phyloP scores from a whole-genome alignment of 2,113 vertebrate genomes.

The Psephotus haematonotus region DNA sequence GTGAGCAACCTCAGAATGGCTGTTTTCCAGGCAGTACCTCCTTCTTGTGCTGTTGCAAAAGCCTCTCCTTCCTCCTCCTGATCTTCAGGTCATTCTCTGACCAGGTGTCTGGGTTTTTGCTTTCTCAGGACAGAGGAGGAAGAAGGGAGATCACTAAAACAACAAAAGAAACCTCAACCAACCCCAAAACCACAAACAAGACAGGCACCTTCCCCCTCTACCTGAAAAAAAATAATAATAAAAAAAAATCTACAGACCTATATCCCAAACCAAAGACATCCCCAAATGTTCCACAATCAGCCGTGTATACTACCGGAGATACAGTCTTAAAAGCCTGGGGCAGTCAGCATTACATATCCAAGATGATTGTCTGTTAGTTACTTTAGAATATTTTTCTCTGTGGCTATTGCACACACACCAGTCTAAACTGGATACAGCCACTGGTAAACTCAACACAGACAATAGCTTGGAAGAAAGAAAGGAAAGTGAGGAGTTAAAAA shows the following conservation, averaged over 20 bases:
- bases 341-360: background rate
- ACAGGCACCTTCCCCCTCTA: background rate
- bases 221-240: background rate
- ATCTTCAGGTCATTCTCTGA: background rate
- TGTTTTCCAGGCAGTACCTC: background rate
- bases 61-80: background rate
- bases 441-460: background rate
- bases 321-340: background rate
- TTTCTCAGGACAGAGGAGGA: background rate
- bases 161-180: background rate
- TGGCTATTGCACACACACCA: background rate
- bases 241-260: background rate
- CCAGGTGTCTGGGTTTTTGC: background rate
- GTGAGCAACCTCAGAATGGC: background rate
- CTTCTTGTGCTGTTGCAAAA: background rate
- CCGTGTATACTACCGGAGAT: rapidly evolving
- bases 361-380: background rate
- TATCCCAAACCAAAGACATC: background rate
- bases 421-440: background rate
- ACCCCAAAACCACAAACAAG: background rate
- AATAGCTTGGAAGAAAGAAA: background rate
- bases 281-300: background rate
- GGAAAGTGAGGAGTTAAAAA: background rate
- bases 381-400: background rate
- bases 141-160: background rate